Base-by-base conservation (phyloP, 2,797 vertebrate species). In the Argyrosomus regius region DNA sequence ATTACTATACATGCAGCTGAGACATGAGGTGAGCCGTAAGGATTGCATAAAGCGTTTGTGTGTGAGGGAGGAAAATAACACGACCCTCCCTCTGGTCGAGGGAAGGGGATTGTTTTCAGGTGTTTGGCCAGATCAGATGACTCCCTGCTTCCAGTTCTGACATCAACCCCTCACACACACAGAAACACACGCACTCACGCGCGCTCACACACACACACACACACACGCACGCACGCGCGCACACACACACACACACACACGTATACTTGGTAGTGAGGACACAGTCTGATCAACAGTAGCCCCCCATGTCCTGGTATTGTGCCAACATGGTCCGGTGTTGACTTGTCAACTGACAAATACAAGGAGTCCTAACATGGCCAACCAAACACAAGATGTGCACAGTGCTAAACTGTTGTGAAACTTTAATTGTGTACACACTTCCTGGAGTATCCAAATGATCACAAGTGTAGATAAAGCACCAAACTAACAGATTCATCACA, bases 71-170 rank as follows among this genome's bases (percentile, higher is more conserved):
- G 77, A 78, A 91, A 78, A 89, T 64, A 85, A 90, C 75, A 87
- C 26, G 26, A 75, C 75, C 78, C 84, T 85, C 78, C 62, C 75
- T 66, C 71, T 43, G 65, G 46, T 71, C 5, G 43, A 70, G 41
- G 54, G 54, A 75, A 67, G 65, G 54, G 84, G 87, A 87, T 88
- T 92, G 91, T 90, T 92, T 93, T 91, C 82, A 88, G 75, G 80
- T 80, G 71, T 89, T 90, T 78, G 48, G 72, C 63, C 61, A 39
- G 81, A 91, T 93, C 88, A 72, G 56, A 72, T 93, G 84, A 88
- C 90, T 28, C 3, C 48, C 63, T 22, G 67, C 71, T 80, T 64
- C 69, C 77, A 18, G 28, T 62, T 52, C 56, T 77, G 75, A 84
- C 80, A 77, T 75, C 65, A 58, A 52, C 65, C 52, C 52, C 24